Base-by-base conservation (phyloP, 1,140 invertebrate species). In the Drosophila littoralis region DNA sequence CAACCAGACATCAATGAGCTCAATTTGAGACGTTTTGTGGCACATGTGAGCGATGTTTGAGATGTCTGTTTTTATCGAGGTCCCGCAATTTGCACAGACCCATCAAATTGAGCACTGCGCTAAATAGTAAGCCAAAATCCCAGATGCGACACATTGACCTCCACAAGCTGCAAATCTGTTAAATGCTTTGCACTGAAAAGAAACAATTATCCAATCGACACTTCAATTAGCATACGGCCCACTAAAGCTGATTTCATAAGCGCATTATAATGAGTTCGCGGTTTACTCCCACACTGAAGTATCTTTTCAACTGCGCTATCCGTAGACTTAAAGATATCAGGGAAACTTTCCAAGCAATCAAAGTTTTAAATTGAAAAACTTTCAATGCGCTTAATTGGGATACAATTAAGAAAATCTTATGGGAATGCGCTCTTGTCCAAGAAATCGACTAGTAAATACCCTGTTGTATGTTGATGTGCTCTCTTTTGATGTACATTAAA, bases 161-260 rank as follows among this genome's bases (percentile, higher is more conserved):
- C 45, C 32, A 54, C 57, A 40, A 28, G n/a, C 43, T 51, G 58
- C 10, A 55, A 51, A 42, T 48, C 50, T 52, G 78, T 55, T 86
- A 86, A 86, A 65, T 51, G 48, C 10, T 57, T 75, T 78, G 70
- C 60, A 71, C 79, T 79, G 43, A 38, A 45, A 52, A 45, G n/a
- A 46, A 64, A 63, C 28, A 58, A 59, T 75, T 64, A 52, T 64
- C 38, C 60, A 65, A 55, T 43, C 73, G 75, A 42, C 81, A 43
- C 61, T 32, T 9, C 63, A 86, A 86, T 86, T 86, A 86, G 59
- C 83, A 65, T 54, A 9, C 7, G 59, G 48, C 2, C 32, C 71
- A 17, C 55, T 65, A 63, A 17, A 33, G 50, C 4, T 28, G 52
- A 57, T 88, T 82, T 12, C 79, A 63, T 59, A 69, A 69, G 58